Base-by-base conservation (phyloP, 2,113 vertebrate species). In the Puntigrus tetrazona region DNA sequence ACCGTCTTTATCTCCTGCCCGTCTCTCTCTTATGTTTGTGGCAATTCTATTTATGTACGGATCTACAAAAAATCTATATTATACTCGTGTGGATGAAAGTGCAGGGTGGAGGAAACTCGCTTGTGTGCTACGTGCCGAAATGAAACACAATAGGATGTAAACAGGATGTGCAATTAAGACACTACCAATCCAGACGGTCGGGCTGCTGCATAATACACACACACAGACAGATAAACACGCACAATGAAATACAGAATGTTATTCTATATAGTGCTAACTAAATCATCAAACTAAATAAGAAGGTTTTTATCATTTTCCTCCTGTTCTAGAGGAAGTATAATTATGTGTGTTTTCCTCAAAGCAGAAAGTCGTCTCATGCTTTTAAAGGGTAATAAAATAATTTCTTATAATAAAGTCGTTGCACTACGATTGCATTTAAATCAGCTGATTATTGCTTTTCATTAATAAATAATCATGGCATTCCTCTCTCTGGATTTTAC, bases 121-220 rank as follows among this genome's bases (percentile, higher is more conserved):
- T 93, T 87, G 88, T 86, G 90, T 90, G 92, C 88, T 92, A 94
- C 89, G 89, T 90, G 90, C 92, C 29, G 91, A 92, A 95, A 94
- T 92, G 89, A 92, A 94, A 95, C 93, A 95, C 95, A 95, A 95
- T 87, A 94, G 93, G 94, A 93, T 94, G 94, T 94, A 94, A 95
- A 95, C 94, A 93, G 94, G 94, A 94, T 94, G 91, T 84, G 89
- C 93, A 94, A 94, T 94, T 94, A 95, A 95, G 93, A 95, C 85
- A 88, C 92, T 88, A 93, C 87, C 85, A 90, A 94, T 92, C 93
- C 94, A 94, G 93, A 94, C 92, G 92, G 90, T 90, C 86, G 87
- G 90, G 89, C 89, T 92, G 89, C 91, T 89, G 89, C 84, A 92
- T 38, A 38, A 36, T 31, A 69, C 65, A 69, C 65, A 69, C 29